A percentile compares a stretch with the other conserved stretches of the same genome.
phyloP scores from a whole-genome alignment of 2,797 vertebrate species.

The Selene dorsalis region DNA sequence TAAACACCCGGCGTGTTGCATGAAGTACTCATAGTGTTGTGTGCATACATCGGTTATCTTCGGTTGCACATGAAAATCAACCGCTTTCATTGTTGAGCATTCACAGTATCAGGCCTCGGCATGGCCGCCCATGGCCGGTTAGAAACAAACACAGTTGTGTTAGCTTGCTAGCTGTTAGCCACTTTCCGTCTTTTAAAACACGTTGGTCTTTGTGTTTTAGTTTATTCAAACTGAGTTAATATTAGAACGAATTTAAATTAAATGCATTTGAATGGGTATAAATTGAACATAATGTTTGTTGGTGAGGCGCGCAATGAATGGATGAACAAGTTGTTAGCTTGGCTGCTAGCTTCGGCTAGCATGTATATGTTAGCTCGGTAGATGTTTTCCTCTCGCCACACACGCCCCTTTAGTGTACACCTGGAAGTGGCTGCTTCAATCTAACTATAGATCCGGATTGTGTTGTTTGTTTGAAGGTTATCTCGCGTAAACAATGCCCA shows the following conservation, averaged over 20 bases:
- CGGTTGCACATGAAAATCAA: rapidly evolving
- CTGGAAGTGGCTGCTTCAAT: no score
- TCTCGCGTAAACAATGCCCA: background rate
- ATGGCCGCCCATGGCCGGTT: constrained; percentile 47
- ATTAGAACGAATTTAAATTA: rapidly evolving
- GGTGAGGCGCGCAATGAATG: background rate
- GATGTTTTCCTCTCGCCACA: constrained; percentile 1
- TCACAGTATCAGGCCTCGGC: constrained; percentile 28
- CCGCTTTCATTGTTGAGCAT: background rate
- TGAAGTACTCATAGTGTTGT: rapidly evolving
- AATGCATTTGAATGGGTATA: rapidly evolving
- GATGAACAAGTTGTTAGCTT: background rate
- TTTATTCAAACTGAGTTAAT: rapidly evolving
- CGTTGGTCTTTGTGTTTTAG: rapidly evolving
- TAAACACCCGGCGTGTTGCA: background rate
- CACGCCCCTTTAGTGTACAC: constrained; percentile 18
- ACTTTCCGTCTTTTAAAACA: background rate
- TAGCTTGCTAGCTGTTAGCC: constrained; percentile 41
- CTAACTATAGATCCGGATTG: no score
- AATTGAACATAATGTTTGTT: rapidly evolving
- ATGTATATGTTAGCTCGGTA: background rate
- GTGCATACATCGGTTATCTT: rapidly evolving
- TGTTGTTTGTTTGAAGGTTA: background rate
- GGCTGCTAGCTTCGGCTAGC: background rate
- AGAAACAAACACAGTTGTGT: constrained; percentile 45